Conservation (phyloP, 2,113 vertebrate species). For the Cricetomys ansorgei region DNA sequence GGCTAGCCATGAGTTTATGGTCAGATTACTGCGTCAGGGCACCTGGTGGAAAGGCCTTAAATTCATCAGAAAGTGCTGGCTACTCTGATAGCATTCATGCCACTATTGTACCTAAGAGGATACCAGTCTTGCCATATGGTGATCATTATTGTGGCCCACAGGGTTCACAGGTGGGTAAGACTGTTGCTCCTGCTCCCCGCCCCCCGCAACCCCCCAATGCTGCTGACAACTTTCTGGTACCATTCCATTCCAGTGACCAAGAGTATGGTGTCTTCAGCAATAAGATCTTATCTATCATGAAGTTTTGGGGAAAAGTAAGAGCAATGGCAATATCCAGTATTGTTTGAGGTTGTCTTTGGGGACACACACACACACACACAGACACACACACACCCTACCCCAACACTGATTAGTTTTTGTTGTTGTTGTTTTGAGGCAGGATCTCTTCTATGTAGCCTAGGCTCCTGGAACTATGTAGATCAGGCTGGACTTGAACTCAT, state of each 20-base stretch:
- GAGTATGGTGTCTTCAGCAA: neutral
- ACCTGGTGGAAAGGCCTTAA: neutral
- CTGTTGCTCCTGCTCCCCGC: too few relatives aligned
- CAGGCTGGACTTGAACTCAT: neutral
- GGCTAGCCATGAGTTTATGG: neutral
- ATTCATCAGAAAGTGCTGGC: neutral
- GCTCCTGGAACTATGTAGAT: neutral
- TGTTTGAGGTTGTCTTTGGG: neutral
- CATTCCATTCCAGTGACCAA: neutral
- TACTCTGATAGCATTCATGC: neutral
- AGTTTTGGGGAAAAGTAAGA: neutral
- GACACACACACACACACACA: neutral
- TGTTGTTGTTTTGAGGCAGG: neutral
- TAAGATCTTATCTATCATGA: neutral
- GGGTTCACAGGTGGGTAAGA: neutral
- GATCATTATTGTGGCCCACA: neutral
- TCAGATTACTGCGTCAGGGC: neutral
- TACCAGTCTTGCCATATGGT: neutral
- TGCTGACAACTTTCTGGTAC: neutral
- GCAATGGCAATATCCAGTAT: neutral
- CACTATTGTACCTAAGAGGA: neutral
- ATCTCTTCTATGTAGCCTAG: neutral
- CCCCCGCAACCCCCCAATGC: too few relatives aligned
- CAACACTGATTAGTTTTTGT: neutral
- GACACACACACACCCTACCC: neutral